phyloP scores from a whole-genome alignment of 2,888 invertebrate species.

The Ichneumoninae sp. region DNA sequence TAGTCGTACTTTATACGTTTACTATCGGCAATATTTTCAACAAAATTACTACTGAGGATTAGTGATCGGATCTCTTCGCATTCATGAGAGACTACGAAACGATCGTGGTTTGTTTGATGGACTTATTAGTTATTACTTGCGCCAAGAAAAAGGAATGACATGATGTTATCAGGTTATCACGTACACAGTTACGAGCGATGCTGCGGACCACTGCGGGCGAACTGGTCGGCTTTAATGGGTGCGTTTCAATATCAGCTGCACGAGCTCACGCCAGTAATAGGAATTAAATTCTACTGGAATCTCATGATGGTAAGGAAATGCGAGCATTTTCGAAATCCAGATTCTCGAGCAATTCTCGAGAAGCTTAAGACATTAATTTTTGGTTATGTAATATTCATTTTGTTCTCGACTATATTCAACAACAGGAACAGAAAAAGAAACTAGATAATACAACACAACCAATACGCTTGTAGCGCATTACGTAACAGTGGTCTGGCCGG shows the following conservation, averaged over 20 bases:
- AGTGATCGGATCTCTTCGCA: background rate
- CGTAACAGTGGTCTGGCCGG: no score
- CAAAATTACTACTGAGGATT: background rate
- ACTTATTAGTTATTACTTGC: conserved; percentile 71
- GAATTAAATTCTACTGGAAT: background rate
- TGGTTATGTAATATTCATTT: no score
- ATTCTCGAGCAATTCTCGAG: no score
- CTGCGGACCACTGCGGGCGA: conserved; percentile 3
- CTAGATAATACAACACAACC: background rate
- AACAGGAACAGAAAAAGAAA: background rate
- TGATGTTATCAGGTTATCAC: conserved; percentile 65
- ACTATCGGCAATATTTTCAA: background rate
- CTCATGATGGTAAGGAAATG: background rate
- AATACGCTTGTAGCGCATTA: no score
- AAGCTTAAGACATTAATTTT: no score
- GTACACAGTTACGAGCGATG: conserved; percentile 52
- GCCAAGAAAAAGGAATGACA: conserved; percentile 68
- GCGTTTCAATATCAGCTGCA: background rate
- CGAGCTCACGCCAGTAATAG: background rate
- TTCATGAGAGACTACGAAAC: background rate
- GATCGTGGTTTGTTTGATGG: background rate
- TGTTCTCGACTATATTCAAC: no score
- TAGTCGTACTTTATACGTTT: background rate
- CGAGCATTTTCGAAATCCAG: no score
- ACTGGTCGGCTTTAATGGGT: background rate